Evolutionary conservation across 2,113 vertebrate genomes (phyloP), one percentile per base, ranked within the genome.

Genomic region (Polypterus senegalus): DNA sequence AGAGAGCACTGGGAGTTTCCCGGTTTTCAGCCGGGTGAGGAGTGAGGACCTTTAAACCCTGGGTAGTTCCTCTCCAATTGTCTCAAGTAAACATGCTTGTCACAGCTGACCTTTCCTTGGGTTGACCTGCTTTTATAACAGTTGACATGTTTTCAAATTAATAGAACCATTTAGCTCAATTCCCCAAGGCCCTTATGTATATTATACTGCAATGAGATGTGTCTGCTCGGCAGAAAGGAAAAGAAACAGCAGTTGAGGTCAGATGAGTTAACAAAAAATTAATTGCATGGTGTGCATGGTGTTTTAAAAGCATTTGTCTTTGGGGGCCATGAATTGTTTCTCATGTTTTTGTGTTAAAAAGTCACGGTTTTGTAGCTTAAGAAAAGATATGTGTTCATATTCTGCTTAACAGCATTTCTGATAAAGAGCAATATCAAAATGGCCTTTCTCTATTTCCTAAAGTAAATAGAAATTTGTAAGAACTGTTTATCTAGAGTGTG

Each of bases 91-190:
- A 88, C 86, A 88, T 80, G 80, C 80, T 73, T 88, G 84, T 88
- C 86, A 84, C 83, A 80, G 79, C 75, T 86, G 86, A 88, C 86
- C 86, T 88, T 86, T 88, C 72, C 67, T 9, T 53, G 81, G 86
- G 84, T 86, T 83, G 83, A 74, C 63, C 79, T 71, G 82, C 79
- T 86, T 86, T 86, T 86, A 88, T 88, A 88, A 86, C 83, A 84
- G 78, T 81, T 86, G 86, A 88, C 86, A 85, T 86, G 83, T 88
- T 86, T 84, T 79, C 82, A 84, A 85, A 79, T 83, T 88, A 88
- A 88, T 86, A 86, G 84, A 88, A 86, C 82, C 83, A 79, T 84
- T 88, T 86, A 88, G 75, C 71, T 9, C 63, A 57, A 71, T 74
- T 86, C 82, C 86, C 86, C 67, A 67, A 83, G 82, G 84, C 69